Conservation (phyloP, 2,113 vertebrate species). For the Perca flavescens region DNA sequence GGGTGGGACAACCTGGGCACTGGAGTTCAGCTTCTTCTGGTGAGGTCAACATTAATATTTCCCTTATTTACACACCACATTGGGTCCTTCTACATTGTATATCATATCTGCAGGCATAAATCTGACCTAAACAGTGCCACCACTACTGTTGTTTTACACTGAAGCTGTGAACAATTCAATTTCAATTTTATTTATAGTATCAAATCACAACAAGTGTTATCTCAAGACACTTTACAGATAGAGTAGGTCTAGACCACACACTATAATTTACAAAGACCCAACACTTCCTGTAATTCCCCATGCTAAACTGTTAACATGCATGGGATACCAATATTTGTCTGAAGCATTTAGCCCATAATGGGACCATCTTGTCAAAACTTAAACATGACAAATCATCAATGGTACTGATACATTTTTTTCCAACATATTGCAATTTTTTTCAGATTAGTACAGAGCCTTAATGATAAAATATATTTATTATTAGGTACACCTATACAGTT, state of each 20-base stretch:
- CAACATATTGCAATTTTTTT: background rate
- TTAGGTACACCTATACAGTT: background rate
- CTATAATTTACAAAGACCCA: too few species aligned
- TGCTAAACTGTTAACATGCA: too few species aligned
- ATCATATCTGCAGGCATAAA: background rate
- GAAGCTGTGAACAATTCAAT: background rate
- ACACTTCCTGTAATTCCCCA: too few species aligned
- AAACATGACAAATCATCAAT: background rate
- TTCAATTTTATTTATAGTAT: too few species aligned
- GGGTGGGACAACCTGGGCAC: slow-evolving; percentile 91
- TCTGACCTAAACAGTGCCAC: background rate
- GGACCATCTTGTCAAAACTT: background rate
- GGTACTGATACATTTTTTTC: background rate
- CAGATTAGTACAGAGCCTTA: background rate
- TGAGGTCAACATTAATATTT: slow-evolving; percentile 59
- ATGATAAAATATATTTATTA: background rate
- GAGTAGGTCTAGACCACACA: too few species aligned
- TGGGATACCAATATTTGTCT: background rate
- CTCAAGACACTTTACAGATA: too few species aligned
- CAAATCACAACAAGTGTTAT: too few species aligned
- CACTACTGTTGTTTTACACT: background rate
- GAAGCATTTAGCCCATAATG: background rate
- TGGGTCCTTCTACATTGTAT: background rate
- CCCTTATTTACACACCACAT: background rate
- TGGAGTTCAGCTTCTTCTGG: slow-evolving; percentile 93